phyloP scores from a whole-genome alignment of 1,140 invertebrate species.

The Telenomus remus region DNA sequence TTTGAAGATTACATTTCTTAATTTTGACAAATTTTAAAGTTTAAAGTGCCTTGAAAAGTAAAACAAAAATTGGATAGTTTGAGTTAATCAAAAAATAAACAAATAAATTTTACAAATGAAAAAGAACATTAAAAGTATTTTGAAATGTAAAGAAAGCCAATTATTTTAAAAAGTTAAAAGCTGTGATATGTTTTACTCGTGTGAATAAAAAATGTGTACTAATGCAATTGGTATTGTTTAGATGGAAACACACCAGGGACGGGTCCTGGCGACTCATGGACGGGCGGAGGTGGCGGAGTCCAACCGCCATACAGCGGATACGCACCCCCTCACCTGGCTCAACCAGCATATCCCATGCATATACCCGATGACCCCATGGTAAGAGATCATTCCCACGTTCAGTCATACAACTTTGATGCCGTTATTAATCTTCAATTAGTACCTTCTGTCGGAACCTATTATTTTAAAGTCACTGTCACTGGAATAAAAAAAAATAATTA shows the following conservation, averaged over 20 bases:
- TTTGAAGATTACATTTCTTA: no score
- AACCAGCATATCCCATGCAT: conserved; percentile 76
- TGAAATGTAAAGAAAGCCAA: no score
- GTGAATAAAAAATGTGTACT: no score
- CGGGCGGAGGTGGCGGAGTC: conserved; percentile 70
- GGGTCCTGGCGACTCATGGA: conserved; percentile 72
- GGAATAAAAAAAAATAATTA: conserved; percentile 9
- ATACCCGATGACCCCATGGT: conserved; percentile 80
- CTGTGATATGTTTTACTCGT: no score
- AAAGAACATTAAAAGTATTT: no score
- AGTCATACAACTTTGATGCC: conserved; percentile 27
- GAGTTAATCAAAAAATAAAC: no score
- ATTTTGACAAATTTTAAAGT: no score
- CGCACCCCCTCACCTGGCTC: conserved; percentile 72
- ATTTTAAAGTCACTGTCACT: conserved; percentile 6
- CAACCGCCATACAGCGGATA: conserved; percentile 74
- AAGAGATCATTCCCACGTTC: conserved; percentile 64
- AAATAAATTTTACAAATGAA: no score
- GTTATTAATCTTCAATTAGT: conserved; percentile 37
- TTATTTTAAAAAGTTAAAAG: no score
- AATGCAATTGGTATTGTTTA: conserved; percentile 23
- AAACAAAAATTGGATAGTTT: no score
- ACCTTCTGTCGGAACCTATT: conserved; percentile 17
- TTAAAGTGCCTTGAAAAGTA: no score
- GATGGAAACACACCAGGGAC: conserved; percentile 74